Conservation (phyloP, 2,113 vertebrate genomes). For the Muntiacus reevesi region DNA sequence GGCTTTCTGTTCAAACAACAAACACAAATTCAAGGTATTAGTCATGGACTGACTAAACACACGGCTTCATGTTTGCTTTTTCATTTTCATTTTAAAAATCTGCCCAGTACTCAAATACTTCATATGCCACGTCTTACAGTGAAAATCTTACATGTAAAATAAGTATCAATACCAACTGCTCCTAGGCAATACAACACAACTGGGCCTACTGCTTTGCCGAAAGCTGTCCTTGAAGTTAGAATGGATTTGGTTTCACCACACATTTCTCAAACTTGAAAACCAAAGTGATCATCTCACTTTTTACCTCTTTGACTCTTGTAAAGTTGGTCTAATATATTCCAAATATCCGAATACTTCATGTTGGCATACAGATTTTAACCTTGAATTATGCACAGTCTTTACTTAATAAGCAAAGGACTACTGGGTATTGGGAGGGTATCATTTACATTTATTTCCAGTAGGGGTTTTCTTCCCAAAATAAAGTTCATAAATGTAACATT, state of each 20-base stretch:
- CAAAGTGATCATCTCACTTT: not conserved
- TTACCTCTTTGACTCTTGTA: not conserved
- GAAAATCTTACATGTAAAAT: not conserved
- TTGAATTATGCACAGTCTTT: not conserved
- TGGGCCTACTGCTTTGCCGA: not conserved
- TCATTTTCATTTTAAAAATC: not conserved
- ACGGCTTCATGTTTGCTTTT: not conserved
- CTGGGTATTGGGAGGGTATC: not conserved
- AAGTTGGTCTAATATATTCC: not conserved
- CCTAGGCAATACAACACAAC: not conserved
- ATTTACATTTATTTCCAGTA: conserved; percentile 1
- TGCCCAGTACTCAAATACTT: not conserved
- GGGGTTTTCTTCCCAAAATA: conserved; percentile 20
- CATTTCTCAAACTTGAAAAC: not conserved
- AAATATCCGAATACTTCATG: conserved; percentile 1
- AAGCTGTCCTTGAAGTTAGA: not conserved
- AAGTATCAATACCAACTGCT: not conserved
- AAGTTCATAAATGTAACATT: not conserved
- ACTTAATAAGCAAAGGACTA: conserved; percentile 18
- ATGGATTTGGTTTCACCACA: not conserved
- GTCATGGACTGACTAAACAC: not conserved
- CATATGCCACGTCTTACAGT: not conserved
- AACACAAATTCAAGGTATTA: conserved; percentile 51
- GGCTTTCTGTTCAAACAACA: conserved; percentile 61
- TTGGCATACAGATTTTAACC: not conserved